Evolutionary conservation across 2,797 vertebrate genomes (phyloP).

Genomic region (Sardinella longiceps): DNA sequence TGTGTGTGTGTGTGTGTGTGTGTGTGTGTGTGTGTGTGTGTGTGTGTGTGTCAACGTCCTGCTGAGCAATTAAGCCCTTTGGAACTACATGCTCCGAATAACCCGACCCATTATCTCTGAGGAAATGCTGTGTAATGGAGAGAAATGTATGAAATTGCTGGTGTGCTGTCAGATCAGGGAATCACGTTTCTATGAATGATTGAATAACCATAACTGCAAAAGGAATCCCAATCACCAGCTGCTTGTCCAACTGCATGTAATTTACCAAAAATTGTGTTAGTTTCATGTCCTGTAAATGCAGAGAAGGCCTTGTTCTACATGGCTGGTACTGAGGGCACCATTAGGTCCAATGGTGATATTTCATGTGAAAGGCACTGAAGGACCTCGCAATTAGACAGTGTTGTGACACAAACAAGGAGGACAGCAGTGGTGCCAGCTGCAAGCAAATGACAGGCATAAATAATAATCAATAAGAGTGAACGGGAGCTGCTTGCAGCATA

Average conservation of each 20-base stretch:
- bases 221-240: neutral
- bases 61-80: neutral
- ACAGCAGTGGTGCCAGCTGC: neutral
- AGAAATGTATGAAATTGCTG: neutral
- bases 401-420: conserved; percentile 2
- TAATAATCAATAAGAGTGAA: conserved; percentile 11
- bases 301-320: conserved; percentile 6
- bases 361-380: neutral
- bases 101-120: neutral
- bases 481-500: neutral
- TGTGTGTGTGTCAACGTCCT: neutral
- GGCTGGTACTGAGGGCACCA: neutral
- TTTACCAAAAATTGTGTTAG: neutral
- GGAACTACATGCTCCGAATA: neutral
- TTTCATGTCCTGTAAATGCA: neutral
- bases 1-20: neutral
- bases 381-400: neutral
- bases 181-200: neutral
- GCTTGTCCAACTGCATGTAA: neutral
- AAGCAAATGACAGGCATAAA: conserved; percentile 26
- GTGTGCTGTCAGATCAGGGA: neutral
- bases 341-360: neutral
- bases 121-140: neutral
- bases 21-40: neutral
- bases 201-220: neutral